Evolutionary conservation across 2,113 vertebrate genomes (phyloP), one percentile per base, ranked within the genome.

Genomic region (Larimichthys polyactis): DNA sequence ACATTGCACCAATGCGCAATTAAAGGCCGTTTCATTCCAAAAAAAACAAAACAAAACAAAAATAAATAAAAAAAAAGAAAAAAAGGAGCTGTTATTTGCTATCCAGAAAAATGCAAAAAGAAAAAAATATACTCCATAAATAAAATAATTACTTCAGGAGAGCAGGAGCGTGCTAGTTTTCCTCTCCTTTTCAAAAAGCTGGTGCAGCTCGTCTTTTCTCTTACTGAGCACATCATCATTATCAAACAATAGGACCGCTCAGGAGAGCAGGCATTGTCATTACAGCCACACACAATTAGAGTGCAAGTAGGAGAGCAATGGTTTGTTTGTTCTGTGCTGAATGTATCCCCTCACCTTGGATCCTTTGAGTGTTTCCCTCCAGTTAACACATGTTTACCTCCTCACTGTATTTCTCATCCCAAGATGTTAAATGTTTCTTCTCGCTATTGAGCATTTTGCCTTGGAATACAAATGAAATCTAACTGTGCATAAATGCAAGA

Each of bases 241-340:
- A 94, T 80, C 90, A 94, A 93, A 95, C 92, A 93, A 91, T 89
- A 92, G 88, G 83, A 88, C 86, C 57, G 90, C 92, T 92, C 90
- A 86, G 89, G 91, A 93, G 92, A 93, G 85, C 87, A 82, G 71
- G 86, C 90, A 89, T 95, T 89, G 91, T 91, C 92, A 94, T 95
- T 93, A 94, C 87, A 95, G 93, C 93, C 93, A 94, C 89, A 92
- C 84, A 94, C 91, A 94, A 93, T 93, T 94, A 92, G 89, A 94
- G 93, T 95, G 93, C 93, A 94, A 92, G 92, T 88, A 90, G 88
- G 88, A 89, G 90, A 87, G 93, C 93, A 93, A 95, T 93, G 94
- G 91, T 93, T 95, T 95, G 93, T 94, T 95, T 95, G 94, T 95
- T 95, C 94, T 94, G 94, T 93, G 93, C 92, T 95, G 93, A 95